Evolutionary conservation across 2,797 vertebrate genomes (phyloP), one percentile per base, ranked within the genome.

Genomic region (Mormyrus proboscirostris): DNA sequence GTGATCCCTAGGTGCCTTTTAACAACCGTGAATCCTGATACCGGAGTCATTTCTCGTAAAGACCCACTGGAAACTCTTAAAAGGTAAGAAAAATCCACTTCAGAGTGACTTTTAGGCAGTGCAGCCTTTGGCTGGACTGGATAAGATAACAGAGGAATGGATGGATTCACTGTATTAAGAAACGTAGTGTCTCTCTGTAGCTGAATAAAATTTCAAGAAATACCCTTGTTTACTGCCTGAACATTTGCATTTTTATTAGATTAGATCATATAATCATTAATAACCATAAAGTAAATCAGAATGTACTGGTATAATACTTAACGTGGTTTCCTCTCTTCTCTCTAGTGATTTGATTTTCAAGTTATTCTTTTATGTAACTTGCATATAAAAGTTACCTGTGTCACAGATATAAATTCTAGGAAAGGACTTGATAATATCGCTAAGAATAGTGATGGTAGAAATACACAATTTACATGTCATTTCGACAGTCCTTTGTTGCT

Each of bases 1-100:
- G 3, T 94, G 53, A 90, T 2, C 94, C 88, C 0, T 89, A 99
- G 98, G 89, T 99, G 98, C 90, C 6, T 98, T 93, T 94, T 98
- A 82, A 99, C 97, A 84, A 99, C 97, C 0, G 95, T 99, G 90
- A 95, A 99, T 93, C 97, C 98, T 1, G 96, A 98, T 91, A 98
- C 97, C 0, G 97, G 97, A 0, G 1, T 97, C 19, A 94, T 97
- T 44, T 94, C 62, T 92, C 95, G 96, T 73, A 97, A 97, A 91
- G 97, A 99, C 90, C 98, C 98, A 0, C 95, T 99, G 93, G 96
- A 98, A 47, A 99, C 97, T 0, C 92, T 99, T 90, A 98, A 95
- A 94, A 97, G 96, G 98, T 99, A 92, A 88, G 47, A 1, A 0
- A 47, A 44, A 12, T 55, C 7, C 6, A 51, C 19, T 51, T 59